A percentile compares a stretch with the other conserved stretches of the same genome.
These are phyloP conservation scores for Limenitis camilla DNA, from an alignment of 2,888 invertebrate genomes.

Conservation along the genomic window DNA sequence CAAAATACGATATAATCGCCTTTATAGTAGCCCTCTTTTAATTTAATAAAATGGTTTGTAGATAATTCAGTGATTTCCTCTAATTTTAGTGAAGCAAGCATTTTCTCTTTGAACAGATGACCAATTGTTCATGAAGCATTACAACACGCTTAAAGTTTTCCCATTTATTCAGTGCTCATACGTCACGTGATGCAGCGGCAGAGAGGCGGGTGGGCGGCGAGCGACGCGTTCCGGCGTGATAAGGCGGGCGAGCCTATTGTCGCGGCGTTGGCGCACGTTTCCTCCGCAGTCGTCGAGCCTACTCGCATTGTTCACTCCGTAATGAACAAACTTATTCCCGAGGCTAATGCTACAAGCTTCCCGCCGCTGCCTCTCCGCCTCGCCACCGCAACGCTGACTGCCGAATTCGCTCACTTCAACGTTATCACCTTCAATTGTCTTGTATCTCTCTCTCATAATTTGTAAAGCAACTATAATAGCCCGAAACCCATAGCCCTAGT, in stretches of 20 bases:
- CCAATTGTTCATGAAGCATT: conserved; percentile 71
- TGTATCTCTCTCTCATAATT: conserved; percentile 38
- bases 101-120: conserved; percentile 60
- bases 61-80: no score
- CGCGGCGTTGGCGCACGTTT: conserved; percentile 73
- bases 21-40: no score
- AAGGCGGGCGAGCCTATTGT: conserved; percentile 67
- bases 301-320: conserved; percentile 63
- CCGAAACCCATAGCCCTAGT: conserved; percentile 56
- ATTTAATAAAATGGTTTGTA: no score
- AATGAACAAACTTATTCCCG: conserved; percentile 73
- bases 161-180: conserved; percentile 72
- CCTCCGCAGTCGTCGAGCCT: conserved; percentile 69
- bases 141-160: conserved; percentile 67
- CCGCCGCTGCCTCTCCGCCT: conserved; percentile 16
- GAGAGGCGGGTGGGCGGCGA: conserved; percentile 27
- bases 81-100: conserved; percentile 36
- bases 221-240: conserved; percentile 70
- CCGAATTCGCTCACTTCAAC: conserved; percentile 58
- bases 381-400: conserved; percentile 26
- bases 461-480: conserved; percentile 44
- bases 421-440: conserved; percentile 59
- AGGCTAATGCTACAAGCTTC: conserved; percentile 57
- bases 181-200: conserved; percentile 44
- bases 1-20: no score